Conservation (phyloP, 2,797 vertebrate species). For the Oophaga sylvatica region DNA sequence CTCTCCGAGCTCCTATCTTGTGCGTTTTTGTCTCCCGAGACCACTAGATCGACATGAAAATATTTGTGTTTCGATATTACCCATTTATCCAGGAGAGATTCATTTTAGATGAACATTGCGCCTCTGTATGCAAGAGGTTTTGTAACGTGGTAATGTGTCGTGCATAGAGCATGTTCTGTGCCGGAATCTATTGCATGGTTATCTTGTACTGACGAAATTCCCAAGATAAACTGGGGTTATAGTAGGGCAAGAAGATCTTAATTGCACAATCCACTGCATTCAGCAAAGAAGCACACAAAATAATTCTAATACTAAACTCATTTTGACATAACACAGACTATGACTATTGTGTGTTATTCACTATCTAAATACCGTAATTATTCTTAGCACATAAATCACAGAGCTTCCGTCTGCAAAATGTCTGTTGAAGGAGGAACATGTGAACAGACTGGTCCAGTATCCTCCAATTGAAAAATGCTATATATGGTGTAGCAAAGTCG, state of each 20-base stretch:
- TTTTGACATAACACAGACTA: background rate
- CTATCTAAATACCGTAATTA: background rate
- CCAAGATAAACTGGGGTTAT: background rate
- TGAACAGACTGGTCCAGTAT: too few relatives aligned
- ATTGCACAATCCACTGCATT: background rate
- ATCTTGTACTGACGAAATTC: conserved; percentile 14
- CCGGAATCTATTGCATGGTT: conserved; percentile 19
- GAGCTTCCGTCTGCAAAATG: too few relatives aligned
- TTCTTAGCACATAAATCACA: too few relatives aligned
- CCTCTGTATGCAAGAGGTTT: conserved; percentile 66
- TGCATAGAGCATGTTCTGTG: conserved; percentile 47
- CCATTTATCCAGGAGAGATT: conserved; percentile 74
- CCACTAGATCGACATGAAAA: conserved; percentile 70
- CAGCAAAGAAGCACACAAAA: background rate
- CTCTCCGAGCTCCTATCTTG: conserved; percentile 66
- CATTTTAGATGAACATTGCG: conserved; percentile 70
- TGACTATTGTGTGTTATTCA: background rate
- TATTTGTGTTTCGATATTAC: conserved; percentile 76
- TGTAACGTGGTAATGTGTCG: conserved; percentile 28
- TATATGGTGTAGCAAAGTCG: too few relatives aligned
- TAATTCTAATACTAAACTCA: background rate
- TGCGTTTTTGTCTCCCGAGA: conserved; percentile 55
- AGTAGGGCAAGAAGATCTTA: conserved; percentile 3
- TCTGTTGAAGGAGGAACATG: too few relatives aligned
- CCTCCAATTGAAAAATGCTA: too few relatives aligned